Conservation (phyloP, 2,888 invertebrate species). For the Drosophila stalkeri region DNA sequence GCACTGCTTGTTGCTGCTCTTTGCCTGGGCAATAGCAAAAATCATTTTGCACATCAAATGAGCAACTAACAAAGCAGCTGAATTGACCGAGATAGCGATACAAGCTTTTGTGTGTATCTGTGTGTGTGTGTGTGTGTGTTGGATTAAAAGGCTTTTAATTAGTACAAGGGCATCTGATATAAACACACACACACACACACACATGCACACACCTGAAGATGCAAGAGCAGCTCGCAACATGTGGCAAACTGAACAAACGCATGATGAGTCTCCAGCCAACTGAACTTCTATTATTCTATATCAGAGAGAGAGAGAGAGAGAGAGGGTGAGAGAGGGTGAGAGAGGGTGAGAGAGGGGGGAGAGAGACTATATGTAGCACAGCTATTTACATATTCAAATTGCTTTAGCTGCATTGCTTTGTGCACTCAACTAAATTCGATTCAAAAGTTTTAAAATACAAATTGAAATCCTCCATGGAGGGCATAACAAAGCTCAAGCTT, state of each 20-base stretch:
- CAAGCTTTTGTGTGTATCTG: constrained; percentile 45
- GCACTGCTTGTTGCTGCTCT: neutral
- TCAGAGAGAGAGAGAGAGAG: constrained; percentile 12
- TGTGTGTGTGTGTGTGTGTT: constrained; percentile 5
- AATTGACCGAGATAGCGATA: constrained; percentile 7
- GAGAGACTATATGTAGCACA: too few relatives aligned
- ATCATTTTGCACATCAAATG: constrained; percentile 67
- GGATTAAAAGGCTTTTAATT: constrained; percentile 64
- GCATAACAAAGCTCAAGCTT: neutral
- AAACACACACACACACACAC: constrained; percentile 11
- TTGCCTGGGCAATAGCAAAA: constrained; percentile 40
- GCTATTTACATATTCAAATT: constrained; percentile 71
- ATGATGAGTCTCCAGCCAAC: constrained; percentile 8
- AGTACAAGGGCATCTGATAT: constrained; percentile 67
- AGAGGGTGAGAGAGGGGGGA: constrained; percentile 11
- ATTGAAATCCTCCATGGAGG: neutral
- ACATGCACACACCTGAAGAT: constrained; percentile 8
- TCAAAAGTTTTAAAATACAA: neutral
- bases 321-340: constrained; percentile 14
- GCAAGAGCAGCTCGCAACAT: constrained; percentile 45
- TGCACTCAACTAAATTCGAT: constrained; percentile 10
- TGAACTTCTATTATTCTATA: constrained; percentile 31
- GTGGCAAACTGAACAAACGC: constrained; percentile 32
- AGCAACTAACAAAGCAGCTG: constrained; percentile 49
- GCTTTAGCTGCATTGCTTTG: constrained; percentile 32